Conservation (phyloP, 35 echinoderm and acorn worm genomes). For the Acanthaster planci region DNA sequence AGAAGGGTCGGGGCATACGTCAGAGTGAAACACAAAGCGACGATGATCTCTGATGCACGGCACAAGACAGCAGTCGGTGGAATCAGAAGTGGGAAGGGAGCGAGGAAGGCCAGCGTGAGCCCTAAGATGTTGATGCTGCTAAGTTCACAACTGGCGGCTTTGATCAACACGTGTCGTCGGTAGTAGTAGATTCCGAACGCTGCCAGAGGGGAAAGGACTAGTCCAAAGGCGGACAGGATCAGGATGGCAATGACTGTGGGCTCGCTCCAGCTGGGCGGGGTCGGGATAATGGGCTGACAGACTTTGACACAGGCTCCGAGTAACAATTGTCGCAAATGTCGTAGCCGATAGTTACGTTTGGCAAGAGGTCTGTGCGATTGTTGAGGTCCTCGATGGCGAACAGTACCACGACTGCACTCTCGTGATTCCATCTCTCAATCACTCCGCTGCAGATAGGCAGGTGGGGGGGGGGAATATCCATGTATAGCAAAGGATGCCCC, state of each 20-base stretch:
- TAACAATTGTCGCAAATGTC: slow-evolving; percentile 37
- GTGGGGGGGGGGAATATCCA: no score
- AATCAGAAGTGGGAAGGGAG: neutral
- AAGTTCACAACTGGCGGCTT: slow-evolving; percentile 50
- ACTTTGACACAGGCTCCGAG: neutral
- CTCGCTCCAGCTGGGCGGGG: slow-evolving; percentile 2
- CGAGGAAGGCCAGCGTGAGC: neutral
- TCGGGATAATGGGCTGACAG: slow-evolving; percentile 6
- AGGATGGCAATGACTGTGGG: neutral
- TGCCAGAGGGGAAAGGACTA: neutral
- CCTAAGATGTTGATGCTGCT: slow-evolving; percentile 35
- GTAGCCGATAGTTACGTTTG: slow-evolving; percentile 16
- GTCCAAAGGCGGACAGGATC: neutral
- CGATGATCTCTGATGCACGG: neutral
- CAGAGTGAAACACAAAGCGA: slow-evolving; percentile 25
- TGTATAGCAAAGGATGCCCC: no score
- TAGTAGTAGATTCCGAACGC: neutral
- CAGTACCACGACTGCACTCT: slow-evolving; percentile 25
- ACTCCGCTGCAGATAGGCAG: no score
- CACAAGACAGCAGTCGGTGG: slow-evolving; percentile 9
- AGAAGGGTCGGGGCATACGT: slow-evolving; percentile 26
- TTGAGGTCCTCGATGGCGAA: slow-evolving; percentile 43
- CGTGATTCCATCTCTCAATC: no score
- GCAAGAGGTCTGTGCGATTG: slow-evolving; percentile 27
- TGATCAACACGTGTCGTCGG: slow-evolving; percentile 10